A percentile compares a stretch with the other conserved stretches of the same genome.
Evolutionary conservation across 1,140 invertebrate species (phyloP).

Genomic region (Pogonus chalceus): DNA sequence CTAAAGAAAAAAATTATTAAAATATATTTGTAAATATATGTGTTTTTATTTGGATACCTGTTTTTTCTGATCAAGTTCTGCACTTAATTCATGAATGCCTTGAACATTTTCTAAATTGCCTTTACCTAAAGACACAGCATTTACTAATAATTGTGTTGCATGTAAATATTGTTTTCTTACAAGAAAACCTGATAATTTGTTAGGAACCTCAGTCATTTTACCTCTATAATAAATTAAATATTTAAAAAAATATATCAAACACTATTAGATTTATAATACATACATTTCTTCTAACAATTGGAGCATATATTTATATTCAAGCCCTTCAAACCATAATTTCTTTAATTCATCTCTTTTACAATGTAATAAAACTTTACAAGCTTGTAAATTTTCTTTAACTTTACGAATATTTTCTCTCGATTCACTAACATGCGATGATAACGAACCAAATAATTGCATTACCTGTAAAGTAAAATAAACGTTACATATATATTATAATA

Average conservation of each 20-base stretch:
- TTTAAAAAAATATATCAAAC: constrained; percentile 13
- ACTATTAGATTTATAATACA: constrained; percentile 20
- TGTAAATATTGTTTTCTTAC: constrained; percentile 72
- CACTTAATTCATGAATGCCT: constrained; percentile 65
- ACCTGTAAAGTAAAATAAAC: constrained; percentile 46
- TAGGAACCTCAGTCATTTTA: constrained; percentile 66
- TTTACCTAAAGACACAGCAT: constrained; percentile 54
- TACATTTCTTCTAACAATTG: constrained; percentile 83
- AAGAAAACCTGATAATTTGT: constrained; percentile 58
- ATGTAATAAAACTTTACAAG: constrained; percentile 81
- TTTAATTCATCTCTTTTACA: constrained; percentile 88
- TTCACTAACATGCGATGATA: constrained; percentile 65
- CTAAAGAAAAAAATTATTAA: constrained; percentile 30
- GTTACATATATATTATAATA: constrained; percentile 2
- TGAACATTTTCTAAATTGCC: constrained; percentile 67
- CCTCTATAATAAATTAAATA: constrained; percentile 46
- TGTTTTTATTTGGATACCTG: constrained; percentile 37
- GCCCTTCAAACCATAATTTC: constrained; percentile 83
- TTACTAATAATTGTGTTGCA: constrained; percentile 72
- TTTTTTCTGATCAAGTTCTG: constrained; percentile 60
- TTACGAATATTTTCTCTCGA: constrained; percentile 73
- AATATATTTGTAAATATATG: neutral
- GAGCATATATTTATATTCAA: constrained; percentile 85
- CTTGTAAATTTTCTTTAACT: constrained; percentile 81
- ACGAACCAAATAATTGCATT: constrained; percentile 52